phyloP scores from a whole-genome alignment of 2,797 vertebrate species.

The Rhincodon typus region DNA sequence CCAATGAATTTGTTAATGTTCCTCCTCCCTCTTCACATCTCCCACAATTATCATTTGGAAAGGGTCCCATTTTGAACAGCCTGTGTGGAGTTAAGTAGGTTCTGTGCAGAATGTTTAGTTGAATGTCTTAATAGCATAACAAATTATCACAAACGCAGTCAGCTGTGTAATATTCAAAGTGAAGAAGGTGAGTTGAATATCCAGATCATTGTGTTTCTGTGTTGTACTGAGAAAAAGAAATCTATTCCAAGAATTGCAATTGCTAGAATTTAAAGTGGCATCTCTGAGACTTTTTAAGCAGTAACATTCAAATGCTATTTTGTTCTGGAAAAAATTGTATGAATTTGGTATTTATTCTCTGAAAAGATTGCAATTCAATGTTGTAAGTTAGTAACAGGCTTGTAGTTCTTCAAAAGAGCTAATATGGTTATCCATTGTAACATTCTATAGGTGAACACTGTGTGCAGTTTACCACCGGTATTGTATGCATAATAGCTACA shows the following conservation, averaged over 20 bases:
- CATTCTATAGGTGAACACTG: background rate
- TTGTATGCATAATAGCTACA: no score
- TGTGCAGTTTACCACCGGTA: background rate
- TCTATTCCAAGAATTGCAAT: background rate
- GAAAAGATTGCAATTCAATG: slow-evolving; percentile 4
- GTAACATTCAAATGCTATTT: background rate
- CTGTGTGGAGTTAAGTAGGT: slow-evolving; percentile 33
- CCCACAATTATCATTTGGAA: slow-evolving; percentile 34
- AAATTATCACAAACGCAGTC: slow-evolving; percentile 29
- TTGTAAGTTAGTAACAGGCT: background rate
- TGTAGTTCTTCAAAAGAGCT: background rate
- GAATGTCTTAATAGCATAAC: slow-evolving; percentile 30
- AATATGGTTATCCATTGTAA: background rate
- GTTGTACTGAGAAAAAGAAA: background rate
- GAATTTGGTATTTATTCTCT: background rate
- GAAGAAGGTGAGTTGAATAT: slow-evolving; percentile 32
- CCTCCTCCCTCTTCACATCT: slow-evolving; percentile 30
- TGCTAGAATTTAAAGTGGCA: background rate
- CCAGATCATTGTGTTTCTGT: background rate
- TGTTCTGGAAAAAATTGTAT: background rate
- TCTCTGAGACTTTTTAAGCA: background rate
- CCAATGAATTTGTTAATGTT: slow-evolving; percentile 29
- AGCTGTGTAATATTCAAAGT: slow-evolving; percentile 26
- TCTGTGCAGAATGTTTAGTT: slow-evolving; percentile 34
- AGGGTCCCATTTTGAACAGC: slow-evolving; percentile 33